Conservation (phyloP, 2,888 invertebrate species). For the Augiades crinisus region DNA sequence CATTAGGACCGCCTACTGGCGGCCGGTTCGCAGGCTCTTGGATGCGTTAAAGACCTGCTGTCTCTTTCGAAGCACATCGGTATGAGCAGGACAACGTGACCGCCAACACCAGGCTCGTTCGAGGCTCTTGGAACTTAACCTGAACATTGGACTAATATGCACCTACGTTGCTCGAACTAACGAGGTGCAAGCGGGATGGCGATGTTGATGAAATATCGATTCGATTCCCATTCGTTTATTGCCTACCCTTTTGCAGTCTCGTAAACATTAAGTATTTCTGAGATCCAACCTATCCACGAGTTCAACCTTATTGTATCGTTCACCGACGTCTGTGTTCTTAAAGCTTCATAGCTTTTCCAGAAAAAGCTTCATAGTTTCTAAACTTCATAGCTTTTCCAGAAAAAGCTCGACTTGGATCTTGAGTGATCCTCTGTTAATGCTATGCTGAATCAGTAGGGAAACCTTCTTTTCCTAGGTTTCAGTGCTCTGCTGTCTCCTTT, state of each 20-base stretch:
- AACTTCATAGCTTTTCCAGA: too few relatives aligned
- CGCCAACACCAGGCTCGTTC: conserved; percentile 6
- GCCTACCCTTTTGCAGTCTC: not conserved
- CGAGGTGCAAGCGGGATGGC: not conserved
- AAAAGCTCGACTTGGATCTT: too few relatives aligned
- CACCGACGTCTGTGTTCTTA: too few relatives aligned
- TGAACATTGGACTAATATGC: conserved; percentile 4
- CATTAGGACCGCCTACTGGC: conserved; percentile 44
- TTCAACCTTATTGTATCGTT: not conserved
- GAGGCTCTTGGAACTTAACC: not conserved
- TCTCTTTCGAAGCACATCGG: not conserved
- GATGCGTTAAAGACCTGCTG: conserved; percentile 6
- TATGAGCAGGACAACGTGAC: not conserved
- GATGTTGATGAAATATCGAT: not conserved
- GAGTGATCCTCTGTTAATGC: too few relatives aligned
- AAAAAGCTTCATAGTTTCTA: too few relatives aligned
- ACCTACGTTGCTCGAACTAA: not conserved
- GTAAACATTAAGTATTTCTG: not conserved
- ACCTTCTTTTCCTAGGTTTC: too few relatives aligned
- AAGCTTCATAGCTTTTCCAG: too few relatives aligned
- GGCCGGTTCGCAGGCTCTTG: conserved; percentile 17
- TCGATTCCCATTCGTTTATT: not conserved
- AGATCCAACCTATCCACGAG: not conserved
- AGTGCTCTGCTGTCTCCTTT: too few relatives aligned
- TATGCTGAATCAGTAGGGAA: too few relatives aligned